Conservation (phyloP, 1,140 invertebrate genomes). For the Drosophila prosaltans region DNA sequence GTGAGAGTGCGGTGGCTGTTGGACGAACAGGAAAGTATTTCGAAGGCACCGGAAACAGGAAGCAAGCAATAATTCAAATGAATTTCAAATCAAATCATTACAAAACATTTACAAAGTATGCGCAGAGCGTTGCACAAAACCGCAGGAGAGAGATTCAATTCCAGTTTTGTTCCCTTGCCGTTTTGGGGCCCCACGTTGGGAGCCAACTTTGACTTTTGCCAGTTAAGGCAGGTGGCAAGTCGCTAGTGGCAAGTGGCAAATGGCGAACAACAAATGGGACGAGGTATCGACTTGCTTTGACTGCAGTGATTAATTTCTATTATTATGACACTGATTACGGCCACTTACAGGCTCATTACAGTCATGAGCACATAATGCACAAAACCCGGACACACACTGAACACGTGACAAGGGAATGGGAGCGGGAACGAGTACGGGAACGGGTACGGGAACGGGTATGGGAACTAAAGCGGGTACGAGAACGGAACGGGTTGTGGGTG, state of each 20-base stretch:
- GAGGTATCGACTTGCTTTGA: constrained; percentile 7
- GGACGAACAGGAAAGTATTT: constrained; percentile 77
- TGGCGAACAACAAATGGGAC: constrained; percentile 36
- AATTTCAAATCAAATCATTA: constrained; percentile 83
- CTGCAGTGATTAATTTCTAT: constrained; percentile 76
- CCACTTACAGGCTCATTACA: constrained; percentile 80
- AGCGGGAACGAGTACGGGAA: not conserved
- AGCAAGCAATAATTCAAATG: constrained; percentile 83
- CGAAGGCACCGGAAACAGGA: constrained; percentile 81
- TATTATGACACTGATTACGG: constrained; percentile 80
- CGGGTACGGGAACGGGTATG: constrained; percentile 16
- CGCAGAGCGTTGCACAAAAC: constrained; percentile 76
- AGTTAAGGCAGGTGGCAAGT: constrained; percentile 17
- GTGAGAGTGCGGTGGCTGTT: not conserved
- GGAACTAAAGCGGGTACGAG: constrained; percentile 3
- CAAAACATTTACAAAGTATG: constrained; percentile 82
- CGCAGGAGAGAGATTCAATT: constrained; percentile 47
- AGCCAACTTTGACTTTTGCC: constrained; percentile 47
- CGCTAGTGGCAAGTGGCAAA: not conserved
- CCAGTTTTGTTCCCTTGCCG: constrained; percentile 1
- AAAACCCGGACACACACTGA: constrained; percentile 19
- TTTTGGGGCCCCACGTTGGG: not conserved
- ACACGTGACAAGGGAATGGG: constrained; percentile 42
- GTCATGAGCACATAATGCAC: constrained; percentile 71
- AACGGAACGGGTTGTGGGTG: not conserved